Base-by-base conservation (phyloP, 1,140 invertebrate genomes). In the Augochlora pura region DNA sequence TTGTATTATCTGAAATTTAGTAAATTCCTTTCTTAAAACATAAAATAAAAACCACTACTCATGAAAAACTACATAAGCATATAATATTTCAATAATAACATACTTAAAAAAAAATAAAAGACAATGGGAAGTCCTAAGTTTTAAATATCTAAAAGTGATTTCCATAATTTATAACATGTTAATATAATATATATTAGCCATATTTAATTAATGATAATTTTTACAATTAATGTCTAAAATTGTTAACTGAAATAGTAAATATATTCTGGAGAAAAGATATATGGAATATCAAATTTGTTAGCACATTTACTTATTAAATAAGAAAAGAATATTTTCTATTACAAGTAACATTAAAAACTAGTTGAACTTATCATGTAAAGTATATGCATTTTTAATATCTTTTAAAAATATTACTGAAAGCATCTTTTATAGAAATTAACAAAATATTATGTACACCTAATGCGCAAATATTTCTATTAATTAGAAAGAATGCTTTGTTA, bases 1-100 rank as follows among this genome's bases (percentile, higher is more conserved):
- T 90, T 18, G 59, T 87, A 71, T 52, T 78, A 27, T 85, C 71
- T 73, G 62, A 25, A 85, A 79, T 64, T 79, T 64, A 38, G 25
- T 52, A 49, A 52, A 52, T 52, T 52, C 16, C 49, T 52, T 16
- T 14, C 32, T 32, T 32, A 32, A n/a, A 57, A 57, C 54, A n/a
- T 2, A n/a, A 9, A 8, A 9, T 57, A 7, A 57, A 57, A n/a
- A 57, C 18, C n/a, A n/a, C 8, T 18, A 21, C 21, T n/a, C 12
- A n/a, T 9, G 21, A 4, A 54, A 21, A n/a, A 21, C 18, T 52
- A 52, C 18, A 52, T 52, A 14, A 52, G 0, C 18, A 52, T 54
- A 54, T n/a, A 54, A 8, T 6, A 54, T n/a, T 54, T 21, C 5
- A 54, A 3, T 54, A 49, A 4, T 49, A 49, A 2, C 32, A 4